Evolutionary conservation across 2,888 invertebrate genomes (phyloP).

Genomic region (Coleophora flavipennella): DNA sequence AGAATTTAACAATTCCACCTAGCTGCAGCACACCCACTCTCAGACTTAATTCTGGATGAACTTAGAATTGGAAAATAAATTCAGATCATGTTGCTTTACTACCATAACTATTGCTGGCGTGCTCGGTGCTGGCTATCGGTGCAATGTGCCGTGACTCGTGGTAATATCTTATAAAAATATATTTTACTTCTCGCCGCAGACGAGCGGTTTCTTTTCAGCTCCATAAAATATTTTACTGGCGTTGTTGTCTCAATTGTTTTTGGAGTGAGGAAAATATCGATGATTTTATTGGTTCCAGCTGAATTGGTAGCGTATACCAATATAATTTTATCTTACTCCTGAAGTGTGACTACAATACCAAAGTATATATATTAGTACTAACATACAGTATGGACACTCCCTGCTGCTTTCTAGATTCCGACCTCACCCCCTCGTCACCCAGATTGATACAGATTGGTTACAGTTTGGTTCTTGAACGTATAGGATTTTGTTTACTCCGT

Average conservation of each 20-base stretch:
- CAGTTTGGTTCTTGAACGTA: too few relatives aligned
- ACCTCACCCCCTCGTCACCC: too few relatives aligned
- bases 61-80: slow-evolving; percentile 55
- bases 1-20: slow-evolving; percentile 48
- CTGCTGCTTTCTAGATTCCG: too few relatives aligned
- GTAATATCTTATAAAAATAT: slow-evolving; percentile 1
- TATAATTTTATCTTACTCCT: too few relatives aligned
- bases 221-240: neutral
- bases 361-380: too few relatives aligned
- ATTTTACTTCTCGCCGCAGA: neutral
- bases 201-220: neutral
- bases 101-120: slow-evolving; percentile 35
- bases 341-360: too few relatives aligned
- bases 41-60: slow-evolving; percentile 49
- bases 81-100: slow-evolving; percentile 37
- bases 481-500: too few relatives aligned
- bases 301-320: neutral
- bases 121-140: slow-evolving; percentile 14
- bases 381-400: too few relatives aligned
- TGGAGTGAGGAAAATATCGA: neutral
- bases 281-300: neutral
- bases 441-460: too few relatives aligned
- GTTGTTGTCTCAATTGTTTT: too few relatives aligned
- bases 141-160: slow-evolving; percentile 6
- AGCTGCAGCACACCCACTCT: slow-evolving; percentile 36